Base-by-base conservation (phyloP, 1,140 invertebrate species). In the Drosophila bipectinata region DNA sequence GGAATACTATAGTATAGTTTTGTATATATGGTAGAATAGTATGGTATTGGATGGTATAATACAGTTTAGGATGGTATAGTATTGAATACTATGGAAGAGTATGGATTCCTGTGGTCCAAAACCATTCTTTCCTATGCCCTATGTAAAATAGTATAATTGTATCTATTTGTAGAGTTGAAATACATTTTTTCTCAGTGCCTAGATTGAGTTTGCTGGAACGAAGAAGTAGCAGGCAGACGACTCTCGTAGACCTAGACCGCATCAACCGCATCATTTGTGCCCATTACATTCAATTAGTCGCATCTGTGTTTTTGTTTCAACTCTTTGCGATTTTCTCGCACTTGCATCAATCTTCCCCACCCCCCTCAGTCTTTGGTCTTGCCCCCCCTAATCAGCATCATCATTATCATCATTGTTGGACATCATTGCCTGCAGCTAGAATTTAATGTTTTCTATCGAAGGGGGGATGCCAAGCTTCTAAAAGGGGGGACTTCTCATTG, bases 241-340 rank as follows among this genome's bases (percentile, higher is more conserved):
- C 54, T 32, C 34, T 34, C 44, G 28, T 48, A 62, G 63, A 63
- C 52, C 49, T 41, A 67, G 68, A 57, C 73, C 55, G 63, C 63
- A 76, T 57, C 69, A 66, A 66, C 75, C 57, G 61, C 83, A 79
- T 79, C 83, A 88, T 88, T 87, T 87, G 83, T 88, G 83, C 76
- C 83, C 76, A 87, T 87, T 88, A 87, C 79, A 88, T 79, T 87
- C 83, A 88, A 88, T 83, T 88, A 88, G 84, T 83, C 48, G 67
- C 79, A 73, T 83, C 76, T 73, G 81, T 74, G 62, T 72, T 72
- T 72, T 74, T 78, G 64, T 78, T 77, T 44, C 76, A 69, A 63
- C 52, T 64, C 66, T 77, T 77, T 81, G 78, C 78, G 59, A 82
- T 82, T 77, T 82, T 82, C 79, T 81, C 79, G 79, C 79, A 82